Conservation (phyloP, 2,888 invertebrate species). For the Aquatica leii region DNA sequence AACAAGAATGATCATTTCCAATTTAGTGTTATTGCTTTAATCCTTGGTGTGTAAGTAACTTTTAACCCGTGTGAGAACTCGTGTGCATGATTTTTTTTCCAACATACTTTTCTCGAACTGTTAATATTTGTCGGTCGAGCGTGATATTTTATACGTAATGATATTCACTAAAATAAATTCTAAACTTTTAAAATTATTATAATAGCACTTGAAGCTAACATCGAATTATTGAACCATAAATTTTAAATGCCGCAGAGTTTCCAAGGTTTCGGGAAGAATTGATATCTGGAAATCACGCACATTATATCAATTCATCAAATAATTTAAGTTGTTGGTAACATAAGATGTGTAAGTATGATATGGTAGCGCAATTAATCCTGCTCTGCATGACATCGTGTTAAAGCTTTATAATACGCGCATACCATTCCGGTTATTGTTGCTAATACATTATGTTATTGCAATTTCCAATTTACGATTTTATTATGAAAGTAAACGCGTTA, state of each 20-base stretch:
- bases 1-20: too few relatives aligned
- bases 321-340: constrained; percentile 19
- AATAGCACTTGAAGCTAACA: too few relatives aligned
- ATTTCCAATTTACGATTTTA: constrained; percentile 20
- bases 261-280: background rate
- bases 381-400: constrained; percentile 34
- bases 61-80: too few relatives aligned
- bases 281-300: constrained; percentile 5
- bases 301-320: constrained; percentile 20
- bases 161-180: too few relatives aligned
- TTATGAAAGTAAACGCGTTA: constrained; percentile 13
- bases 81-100: too few relatives aligned
- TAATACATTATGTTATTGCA: constrained; percentile 19
- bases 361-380: constrained; percentile 29
- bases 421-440: constrained; percentile 25
- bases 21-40: too few relatives aligned
- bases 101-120: too few relatives aligned
- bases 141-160: too few relatives aligned
- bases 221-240: too few relatives aligned
- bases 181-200: too few relatives aligned
- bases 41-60: too few relatives aligned
- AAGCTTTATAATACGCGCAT: constrained; percentile 23
- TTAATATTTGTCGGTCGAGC: too few relatives aligned
- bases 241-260: background rate
- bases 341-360: constrained; percentile 29